Percentiles rank a stretch among this genome's conserved stretches.
These are phyloP conservation scores for Pao palembangensis DNA, from an alignment of 2,113 vertebrate species.

Conservation along the genomic window DNA sequence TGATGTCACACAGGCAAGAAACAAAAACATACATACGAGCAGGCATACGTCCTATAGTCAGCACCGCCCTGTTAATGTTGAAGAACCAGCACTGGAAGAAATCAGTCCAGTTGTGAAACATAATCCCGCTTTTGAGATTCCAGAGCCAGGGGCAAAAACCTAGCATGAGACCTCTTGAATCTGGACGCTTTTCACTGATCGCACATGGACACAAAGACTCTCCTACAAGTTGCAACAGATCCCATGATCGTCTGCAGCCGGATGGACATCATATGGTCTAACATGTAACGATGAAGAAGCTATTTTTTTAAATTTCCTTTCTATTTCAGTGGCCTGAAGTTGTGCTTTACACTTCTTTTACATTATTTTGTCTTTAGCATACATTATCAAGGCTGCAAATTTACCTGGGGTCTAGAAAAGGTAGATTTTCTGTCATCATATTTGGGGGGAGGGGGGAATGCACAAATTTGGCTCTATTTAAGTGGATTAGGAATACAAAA, in stretches of 20 bases:
- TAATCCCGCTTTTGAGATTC: not conserved
- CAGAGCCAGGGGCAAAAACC: not conserved
- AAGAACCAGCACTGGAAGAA: not conserved
- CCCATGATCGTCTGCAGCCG: constrained; percentile 13
- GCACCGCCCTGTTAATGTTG: not conserved
- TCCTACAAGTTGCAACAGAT: constrained; percentile 9
- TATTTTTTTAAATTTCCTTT: too few species aligned
- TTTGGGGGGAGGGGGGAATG: too few species aligned
- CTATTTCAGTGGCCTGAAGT: too few species aligned
- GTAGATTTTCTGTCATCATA: too few species aligned
- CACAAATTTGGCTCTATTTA: too few species aligned
- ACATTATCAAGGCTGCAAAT: too few species aligned
- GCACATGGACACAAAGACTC: constrained; percentile 11
- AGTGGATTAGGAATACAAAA: too few species aligned
- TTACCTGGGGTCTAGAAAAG: too few species aligned
- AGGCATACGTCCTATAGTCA: constrained; percentile 16
- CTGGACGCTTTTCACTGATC: not conserved
- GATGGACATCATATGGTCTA: constrained; percentile 6
- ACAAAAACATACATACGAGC: constrained; percentile 20
- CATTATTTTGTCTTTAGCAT: too few species aligned
- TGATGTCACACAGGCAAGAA: constrained; percentile 57
- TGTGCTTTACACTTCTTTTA: too few species aligned
- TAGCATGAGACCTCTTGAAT: constrained; percentile 20
- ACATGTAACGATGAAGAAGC: not conserved
- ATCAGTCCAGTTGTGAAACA: not conserved